Conservation (phyloP, 23 tunicate species). For the Phallusia fumigata region DNA sequence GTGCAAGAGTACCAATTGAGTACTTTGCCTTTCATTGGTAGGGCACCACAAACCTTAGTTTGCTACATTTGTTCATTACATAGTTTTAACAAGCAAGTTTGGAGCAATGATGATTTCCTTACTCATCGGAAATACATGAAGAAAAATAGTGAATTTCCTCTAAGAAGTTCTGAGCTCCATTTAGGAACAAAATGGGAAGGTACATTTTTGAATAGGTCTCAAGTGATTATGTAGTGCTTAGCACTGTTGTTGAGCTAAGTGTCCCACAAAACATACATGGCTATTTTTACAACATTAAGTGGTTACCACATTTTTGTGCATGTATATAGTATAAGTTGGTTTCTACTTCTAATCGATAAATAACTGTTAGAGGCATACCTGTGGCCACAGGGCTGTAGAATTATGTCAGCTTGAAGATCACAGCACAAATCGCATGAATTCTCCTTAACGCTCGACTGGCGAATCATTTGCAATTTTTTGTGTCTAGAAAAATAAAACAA, state of each 20-base stretch:
- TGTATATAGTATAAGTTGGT: no score
- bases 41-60: slow-evolving; percentile 27
- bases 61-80: no score
- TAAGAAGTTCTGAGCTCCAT: slow-evolving; percentile 50
- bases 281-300: no score
- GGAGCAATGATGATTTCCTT: slow-evolving; percentile 38
- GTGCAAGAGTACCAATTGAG: no score
- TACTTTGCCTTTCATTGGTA: background rate
- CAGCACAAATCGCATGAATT: slow-evolving; percentile 73
- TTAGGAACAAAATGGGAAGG: background rate
- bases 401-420: slow-evolving; percentile 57
- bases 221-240: no score
- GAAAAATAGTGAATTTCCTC: slow-evolving; percentile 22
- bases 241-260: no score
- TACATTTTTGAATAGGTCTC: no score
- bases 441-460: slow-evolving; percentile 7
- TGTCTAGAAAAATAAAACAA: slow-evolving; percentile 31
- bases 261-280: no score
- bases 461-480: slow-evolving; percentile 49
- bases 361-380: no score
- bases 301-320: no score
- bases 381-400: slow-evolving; percentile 72
- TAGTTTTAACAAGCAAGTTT: background rate
- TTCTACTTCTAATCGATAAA: no score
- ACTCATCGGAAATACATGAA: slow-evolving; percentile 25